phyloP scores from a whole-genome alignment of 2,888 invertebrate genomes.

The Dryobota labecula region DNA sequence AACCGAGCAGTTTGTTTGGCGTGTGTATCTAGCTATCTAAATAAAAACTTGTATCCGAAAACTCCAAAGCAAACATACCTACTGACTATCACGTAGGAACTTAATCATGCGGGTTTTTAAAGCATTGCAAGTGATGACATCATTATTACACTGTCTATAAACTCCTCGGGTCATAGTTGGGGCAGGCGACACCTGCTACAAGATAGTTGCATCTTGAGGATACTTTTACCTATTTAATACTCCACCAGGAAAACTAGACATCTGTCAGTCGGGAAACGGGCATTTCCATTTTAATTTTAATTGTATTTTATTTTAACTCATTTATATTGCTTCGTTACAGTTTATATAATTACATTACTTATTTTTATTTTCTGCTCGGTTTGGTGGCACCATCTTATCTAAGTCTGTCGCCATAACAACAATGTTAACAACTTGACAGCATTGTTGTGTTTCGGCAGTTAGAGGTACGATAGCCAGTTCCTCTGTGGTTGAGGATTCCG shows the following conservation, averaged over 20 bases:
- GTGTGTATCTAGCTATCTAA: background rate
- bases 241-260: background rate
- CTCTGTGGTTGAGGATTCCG: no score
- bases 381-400: no score
- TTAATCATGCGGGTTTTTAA: background rate
- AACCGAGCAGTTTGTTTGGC: background rate
- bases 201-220: background rate
- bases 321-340: no score
- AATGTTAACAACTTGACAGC: no score
- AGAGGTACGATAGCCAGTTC: no score
- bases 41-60: conserved; percentile 3
- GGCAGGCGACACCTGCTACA: background rate
- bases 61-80: background rate
- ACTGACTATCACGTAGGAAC: background rate
- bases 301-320: no score
- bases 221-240: background rate
- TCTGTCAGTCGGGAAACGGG: background rate
- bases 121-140: background rate
- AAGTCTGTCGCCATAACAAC: no score
- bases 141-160: conserved; percentile 5
- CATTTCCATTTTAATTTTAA: no score
- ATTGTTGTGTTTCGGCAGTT: no score
- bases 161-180: background rate
- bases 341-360: no score
- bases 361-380: no score